Evolutionary conservation across 2,888 invertebrate genomes (phyloP).

Genomic region (Apoderus coryli): DNA sequence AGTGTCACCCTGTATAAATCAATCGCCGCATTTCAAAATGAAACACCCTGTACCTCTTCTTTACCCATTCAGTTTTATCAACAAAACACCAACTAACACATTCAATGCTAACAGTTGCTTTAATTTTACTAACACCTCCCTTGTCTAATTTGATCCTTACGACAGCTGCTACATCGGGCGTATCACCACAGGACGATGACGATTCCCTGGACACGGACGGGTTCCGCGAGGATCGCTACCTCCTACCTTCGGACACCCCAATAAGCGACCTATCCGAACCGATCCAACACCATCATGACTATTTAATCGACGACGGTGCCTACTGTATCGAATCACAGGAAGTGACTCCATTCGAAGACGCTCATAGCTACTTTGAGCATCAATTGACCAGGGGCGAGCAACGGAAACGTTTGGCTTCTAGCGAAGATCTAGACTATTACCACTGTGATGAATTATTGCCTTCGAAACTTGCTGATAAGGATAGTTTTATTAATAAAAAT

Average conservation of each 20-base stretch:
- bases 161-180: constrained; percentile 27
- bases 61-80: too few species aligned
- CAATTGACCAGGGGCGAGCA: constrained; percentile 28
- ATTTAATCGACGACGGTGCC: constrained; percentile 13
- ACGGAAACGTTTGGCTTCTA: constrained; percentile 32
- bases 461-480: constrained; percentile 31
- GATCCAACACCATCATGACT: constrained; percentile 13
- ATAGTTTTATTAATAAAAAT: constrained; percentile 17
- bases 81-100: too few species aligned
- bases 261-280: constrained; percentile 20
- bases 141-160: too few species aligned
- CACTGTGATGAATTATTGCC: constrained; percentile 26
- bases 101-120: too few species aligned
- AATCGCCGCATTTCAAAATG: too few species aligned
- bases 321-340: constrained; percentile 26
- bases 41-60: too few species aligned
- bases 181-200: constrained; percentile 39
- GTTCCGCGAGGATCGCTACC: constrained; percentile 36
- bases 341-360: constrained; percentile 29
- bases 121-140: too few species aligned
- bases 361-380: constrained; percentile 28
- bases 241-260: constrained; percentile 35
- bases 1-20: too few species aligned
- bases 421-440: constrained; percentile 31
- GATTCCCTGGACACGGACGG: constrained; percentile 40